These are phyloP conservation scores for Melanophora roralis DNA, from an alignment of 2,888 invertebrate genomes.

Conservation along the genomic window DNA sequence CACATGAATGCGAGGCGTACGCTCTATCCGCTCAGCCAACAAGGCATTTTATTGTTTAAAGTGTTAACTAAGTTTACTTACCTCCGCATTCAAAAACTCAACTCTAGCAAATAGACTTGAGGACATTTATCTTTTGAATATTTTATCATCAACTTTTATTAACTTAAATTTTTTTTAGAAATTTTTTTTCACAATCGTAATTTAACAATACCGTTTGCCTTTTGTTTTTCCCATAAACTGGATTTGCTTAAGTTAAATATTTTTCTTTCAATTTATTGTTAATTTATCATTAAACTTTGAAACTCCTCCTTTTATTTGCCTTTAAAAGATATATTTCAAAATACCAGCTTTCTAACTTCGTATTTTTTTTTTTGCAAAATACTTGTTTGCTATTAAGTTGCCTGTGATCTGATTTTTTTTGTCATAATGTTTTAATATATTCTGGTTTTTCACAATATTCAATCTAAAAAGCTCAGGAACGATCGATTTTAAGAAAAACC, in stretches of 20 bases:
- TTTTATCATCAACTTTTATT: too few relatives aligned
- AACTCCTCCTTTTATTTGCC: not conserved
- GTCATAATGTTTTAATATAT: constrained; percentile 10
- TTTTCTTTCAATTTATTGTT: too few relatives aligned
- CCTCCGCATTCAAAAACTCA: too few relatives aligned
- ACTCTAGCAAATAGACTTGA: too few relatives aligned
- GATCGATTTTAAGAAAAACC: constrained; percentile 3
- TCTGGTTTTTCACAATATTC: not conserved
- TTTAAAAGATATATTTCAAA: constrained; percentile 18
- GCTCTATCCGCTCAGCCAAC: too few relatives aligned
- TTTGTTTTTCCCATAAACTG: too few relatives aligned
- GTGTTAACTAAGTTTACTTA: too few relatives aligned
- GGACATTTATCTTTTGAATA: too few relatives aligned
- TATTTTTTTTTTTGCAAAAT: not conserved
- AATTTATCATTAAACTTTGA: too few relatives aligned
- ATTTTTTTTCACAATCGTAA: not conserved
- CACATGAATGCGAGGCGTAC: too few relatives aligned
- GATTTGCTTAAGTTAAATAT: too few relatives aligned
- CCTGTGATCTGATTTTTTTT: not conserved
- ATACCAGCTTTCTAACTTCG: not conserved
- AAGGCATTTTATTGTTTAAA: too few relatives aligned
- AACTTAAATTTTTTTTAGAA: not conserved
- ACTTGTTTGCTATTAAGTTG: not conserved
- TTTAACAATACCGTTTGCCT: not conserved
- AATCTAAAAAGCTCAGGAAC: not conserved